Evolutionary conservation across 2,888 invertebrate genomes (phyloP).

Genomic region (Ferrisia virgata): DNA sequence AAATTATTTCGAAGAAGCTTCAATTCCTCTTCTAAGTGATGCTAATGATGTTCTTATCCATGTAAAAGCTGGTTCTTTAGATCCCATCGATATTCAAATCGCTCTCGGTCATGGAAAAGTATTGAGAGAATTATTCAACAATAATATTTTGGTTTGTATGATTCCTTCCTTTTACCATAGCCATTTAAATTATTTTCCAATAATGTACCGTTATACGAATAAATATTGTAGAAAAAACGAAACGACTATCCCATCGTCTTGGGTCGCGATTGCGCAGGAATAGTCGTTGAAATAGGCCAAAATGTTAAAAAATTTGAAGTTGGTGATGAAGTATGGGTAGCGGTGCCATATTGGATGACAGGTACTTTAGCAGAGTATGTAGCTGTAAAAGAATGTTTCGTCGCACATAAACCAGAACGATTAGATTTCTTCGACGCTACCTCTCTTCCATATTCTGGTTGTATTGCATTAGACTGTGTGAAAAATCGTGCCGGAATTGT

Average conservation of each 20-base stretch:
- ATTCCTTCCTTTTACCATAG: slow-evolving; percentile 49
- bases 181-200: neutral
- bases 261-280: slow-evolving; percentile 64
- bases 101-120: slow-evolving; percentile 59
- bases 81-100: slow-evolving; percentile 61
- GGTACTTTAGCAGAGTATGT: slow-evolving; percentile 61
- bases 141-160: slow-evolving; percentile 20
- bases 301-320: slow-evolving; percentile 60
- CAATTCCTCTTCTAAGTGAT: slow-evolving; percentile 57
- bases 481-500: slow-evolving; percentile 55
- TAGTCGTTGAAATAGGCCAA: slow-evolving; percentile 62
- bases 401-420: slow-evolving; percentile 59
- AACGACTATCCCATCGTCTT: slow-evolving; percentile 59
- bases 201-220: too few species aligned
- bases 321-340: slow-evolving; percentile 58
- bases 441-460: slow-evolving; percentile 61
- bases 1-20: slow-evolving; percentile 56
- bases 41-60: slow-evolving; percentile 61
- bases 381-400: slow-evolving; percentile 57
- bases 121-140: slow-evolving; percentile 53
- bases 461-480: slow-evolving; percentile 59
- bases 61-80: slow-evolving; percentile 63
- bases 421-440: slow-evolving; percentile 62
- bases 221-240: slow-evolving; percentile 50
- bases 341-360: slow-evolving; percentile 60